These are phyloP conservation scores for Datnioides undecimradiatus DNA, from an alignment of 2,113 vertebrate species.

Conservation along the genomic window DNA sequence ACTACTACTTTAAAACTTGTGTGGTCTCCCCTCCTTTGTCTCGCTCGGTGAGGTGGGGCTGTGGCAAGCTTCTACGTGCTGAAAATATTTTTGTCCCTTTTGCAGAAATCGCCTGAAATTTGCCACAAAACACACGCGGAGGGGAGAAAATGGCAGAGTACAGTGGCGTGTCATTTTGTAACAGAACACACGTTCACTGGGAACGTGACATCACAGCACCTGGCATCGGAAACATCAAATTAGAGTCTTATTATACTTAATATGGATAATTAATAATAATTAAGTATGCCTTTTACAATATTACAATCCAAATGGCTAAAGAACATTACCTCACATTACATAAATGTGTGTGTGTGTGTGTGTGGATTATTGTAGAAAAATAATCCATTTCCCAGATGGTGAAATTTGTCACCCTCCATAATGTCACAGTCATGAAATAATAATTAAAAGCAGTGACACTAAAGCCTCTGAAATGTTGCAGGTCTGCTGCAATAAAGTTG, in stretches of 20 bases:
- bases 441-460: slow-evolving; percentile 44
- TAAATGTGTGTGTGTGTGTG: not conserved
- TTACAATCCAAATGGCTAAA: slow-evolving; percentile 22
- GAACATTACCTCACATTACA: not conserved
- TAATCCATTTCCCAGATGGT: slow-evolving; percentile 50
- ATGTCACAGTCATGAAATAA: slow-evolving; percentile 48
- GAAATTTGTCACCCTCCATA: slow-evolving; percentile 25
- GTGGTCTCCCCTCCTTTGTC: too few relatives aligned
- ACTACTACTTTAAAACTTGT: too few relatives aligned
- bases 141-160: not conserved
- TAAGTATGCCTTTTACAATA: slow-evolving; percentile 9
- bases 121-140: not conserved
- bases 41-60: too few relatives aligned
- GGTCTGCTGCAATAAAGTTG: slow-evolving; percentile 42
- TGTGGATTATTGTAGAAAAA: slow-evolving; percentile 29
- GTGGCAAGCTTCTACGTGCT: not conserved
- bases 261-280: slow-evolving; percentile 40
- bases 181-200: not conserved
- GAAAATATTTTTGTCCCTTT: not conserved
- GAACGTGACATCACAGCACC: slow-evolving; percentile 8
- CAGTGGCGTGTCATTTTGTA: not conserved
- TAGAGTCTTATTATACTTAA: slow-evolving; percentile 18
- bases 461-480: slow-evolving; percentile 26
- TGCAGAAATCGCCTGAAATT: not conserved
- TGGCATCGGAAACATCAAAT: slow-evolving; percentile 25